These are phyloP conservation scores for Campoplex nolae DNA, from an alignment of 2,888 invertebrate genomes.

Conservation along the genomic window DNA sequence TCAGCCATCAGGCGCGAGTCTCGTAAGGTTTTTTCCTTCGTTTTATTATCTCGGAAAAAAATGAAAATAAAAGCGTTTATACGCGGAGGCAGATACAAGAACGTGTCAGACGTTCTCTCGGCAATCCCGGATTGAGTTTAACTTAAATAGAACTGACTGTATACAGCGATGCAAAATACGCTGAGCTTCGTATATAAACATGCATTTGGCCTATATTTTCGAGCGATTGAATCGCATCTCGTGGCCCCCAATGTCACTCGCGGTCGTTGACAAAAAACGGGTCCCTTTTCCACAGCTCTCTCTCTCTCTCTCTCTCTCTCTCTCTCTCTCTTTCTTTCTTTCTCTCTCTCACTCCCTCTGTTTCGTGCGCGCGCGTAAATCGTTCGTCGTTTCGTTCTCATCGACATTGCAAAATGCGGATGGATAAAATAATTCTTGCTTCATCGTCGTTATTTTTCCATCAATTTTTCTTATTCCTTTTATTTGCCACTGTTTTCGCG, in stretches of 20 bases:
- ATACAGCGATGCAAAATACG: no score
- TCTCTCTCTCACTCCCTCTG: no score
- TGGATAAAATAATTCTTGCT: not conserved
- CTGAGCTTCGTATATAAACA: not conserved
- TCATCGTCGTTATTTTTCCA: not conserved
- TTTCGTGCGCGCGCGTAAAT: not conserved
- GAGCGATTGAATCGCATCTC: not conserved
- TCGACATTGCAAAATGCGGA: not conserved
- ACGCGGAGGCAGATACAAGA: no score
- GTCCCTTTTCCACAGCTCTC: not conserved
- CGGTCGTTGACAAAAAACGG: not conserved
- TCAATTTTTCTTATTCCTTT: not conserved
- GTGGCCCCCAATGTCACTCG: not conserved
- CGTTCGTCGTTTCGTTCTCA: not conserved
- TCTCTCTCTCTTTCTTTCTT: no score
- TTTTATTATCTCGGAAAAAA: no score
- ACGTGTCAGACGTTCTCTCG: not conserved
- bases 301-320: no score
- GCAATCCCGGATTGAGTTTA: not conserved
- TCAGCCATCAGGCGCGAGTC: no score
- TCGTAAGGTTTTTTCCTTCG: no score
- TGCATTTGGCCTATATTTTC: not conserved
- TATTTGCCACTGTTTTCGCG: not conserved
- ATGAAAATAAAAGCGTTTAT: no score
- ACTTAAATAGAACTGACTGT: not conserved